Conservation (phyloP, 1,140 invertebrate genomes). For the Drosophila teissieri region DNA sequence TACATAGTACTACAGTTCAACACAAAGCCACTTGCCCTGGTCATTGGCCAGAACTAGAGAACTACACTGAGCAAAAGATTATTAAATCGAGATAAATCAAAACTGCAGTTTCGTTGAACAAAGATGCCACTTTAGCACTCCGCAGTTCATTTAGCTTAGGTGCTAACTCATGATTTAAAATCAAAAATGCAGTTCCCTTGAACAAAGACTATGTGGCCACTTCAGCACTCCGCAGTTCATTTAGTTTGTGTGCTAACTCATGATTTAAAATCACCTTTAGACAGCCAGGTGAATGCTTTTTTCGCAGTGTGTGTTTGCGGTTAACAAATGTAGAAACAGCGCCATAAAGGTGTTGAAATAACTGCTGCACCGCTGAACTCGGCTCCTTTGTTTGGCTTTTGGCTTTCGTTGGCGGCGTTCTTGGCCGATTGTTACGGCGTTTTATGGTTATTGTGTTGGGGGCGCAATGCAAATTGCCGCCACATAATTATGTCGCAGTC, state of each 20-base stretch:
- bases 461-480: conserved; percentile 75
- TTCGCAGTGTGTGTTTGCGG: conserved; percentile 23
- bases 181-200: background rate
- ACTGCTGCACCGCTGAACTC: conserved; percentile 57
- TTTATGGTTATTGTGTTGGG: conserved; percentile 72
- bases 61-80: conserved; percentile 15
- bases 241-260: too few relatives aligned
- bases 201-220: too few relatives aligned
- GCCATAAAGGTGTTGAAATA: conserved; percentile 81
- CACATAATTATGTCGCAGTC: conserved; percentile 78
- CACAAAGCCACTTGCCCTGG: conserved; percentile 26
- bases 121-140: too few relatives aligned
- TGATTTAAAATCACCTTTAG: background rate
- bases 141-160: too few relatives aligned
- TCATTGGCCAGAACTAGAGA: conserved; percentile 68
- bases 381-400: conserved; percentile 33
- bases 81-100: background rate
- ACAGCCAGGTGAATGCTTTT: background rate
- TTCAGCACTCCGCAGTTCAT: too few relatives aligned
- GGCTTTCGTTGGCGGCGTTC: conserved; percentile 21
- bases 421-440: conserved; percentile 69
- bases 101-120: background rate
- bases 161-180: background rate
- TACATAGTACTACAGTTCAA: background rate
- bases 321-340: conserved; percentile 62